Evolutionary conservation across 2,113 vertebrate genomes (phyloP).

Genomic region (Steatornis caripensis): DNA sequence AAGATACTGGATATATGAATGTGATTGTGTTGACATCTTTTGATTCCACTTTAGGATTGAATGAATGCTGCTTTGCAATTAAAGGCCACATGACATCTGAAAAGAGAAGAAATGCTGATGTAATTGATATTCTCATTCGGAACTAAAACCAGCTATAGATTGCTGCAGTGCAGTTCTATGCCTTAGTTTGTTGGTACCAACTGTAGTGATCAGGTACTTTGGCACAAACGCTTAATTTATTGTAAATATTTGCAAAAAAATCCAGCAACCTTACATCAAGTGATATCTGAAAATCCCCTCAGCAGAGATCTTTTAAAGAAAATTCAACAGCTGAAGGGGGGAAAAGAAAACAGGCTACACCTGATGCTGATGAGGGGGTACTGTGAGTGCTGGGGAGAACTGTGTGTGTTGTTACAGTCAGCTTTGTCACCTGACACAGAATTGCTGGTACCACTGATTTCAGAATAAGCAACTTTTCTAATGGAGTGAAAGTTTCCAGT

Average conservation of each 20-base stretch:
- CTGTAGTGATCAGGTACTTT: background rate
- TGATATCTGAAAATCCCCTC: background rate
- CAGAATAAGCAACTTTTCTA: background rate
- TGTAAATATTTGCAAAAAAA: background rate
- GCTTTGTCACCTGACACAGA: background rate
- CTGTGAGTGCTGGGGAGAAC: background rate
- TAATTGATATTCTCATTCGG: background rate
- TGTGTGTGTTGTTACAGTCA: background rate
- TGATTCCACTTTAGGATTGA: background rate
- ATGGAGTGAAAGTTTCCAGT: background rate
- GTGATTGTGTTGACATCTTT: background rate
- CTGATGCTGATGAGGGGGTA: background rate
- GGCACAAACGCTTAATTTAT: background rate
- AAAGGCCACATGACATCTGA: background rate
- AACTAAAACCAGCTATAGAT: background rate
- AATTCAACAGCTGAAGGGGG: background rate
- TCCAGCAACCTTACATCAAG: background rate
- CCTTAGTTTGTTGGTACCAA: background rate
- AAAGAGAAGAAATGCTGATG: background rate
- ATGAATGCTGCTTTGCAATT: background rate
- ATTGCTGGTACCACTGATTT: background rate
- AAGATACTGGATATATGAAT: background rate
- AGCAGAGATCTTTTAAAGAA: background rate
- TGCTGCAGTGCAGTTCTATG: background rate
- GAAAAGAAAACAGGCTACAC: rapidly evolving